Evolutionary conservation across 1,140 invertebrate species (phyloP).

Genomic region (Ditylenchus dipsaci): DNA sequence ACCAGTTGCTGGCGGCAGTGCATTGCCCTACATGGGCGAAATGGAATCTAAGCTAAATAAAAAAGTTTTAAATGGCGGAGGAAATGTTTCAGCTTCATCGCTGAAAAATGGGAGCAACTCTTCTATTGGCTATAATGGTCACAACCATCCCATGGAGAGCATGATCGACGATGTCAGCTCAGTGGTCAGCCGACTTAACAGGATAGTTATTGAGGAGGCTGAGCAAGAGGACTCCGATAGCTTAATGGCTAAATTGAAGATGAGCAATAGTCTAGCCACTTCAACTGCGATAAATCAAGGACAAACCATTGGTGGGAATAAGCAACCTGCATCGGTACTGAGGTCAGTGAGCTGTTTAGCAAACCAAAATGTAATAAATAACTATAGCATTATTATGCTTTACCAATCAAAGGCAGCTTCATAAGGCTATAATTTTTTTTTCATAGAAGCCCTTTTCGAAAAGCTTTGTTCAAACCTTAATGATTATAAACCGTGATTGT

Average conservation of each 20-base stretch:
- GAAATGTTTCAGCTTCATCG: too few relatives aligned
- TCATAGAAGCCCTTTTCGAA: too few relatives aligned
- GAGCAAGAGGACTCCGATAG: neutral
- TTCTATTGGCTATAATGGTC: neutral
- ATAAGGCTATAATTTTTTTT: too few relatives aligned
- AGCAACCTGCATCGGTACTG: neutral
- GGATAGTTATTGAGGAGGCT: neutral
- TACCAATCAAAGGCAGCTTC: too few relatives aligned
- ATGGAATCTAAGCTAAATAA: slow-evolving; percentile 1
- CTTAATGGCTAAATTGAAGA: too few relatives aligned
- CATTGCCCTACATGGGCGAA: slow-evolving; percentile 3
- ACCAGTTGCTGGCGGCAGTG: neutral
- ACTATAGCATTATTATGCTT: too few relatives aligned
- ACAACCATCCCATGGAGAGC: neutral
- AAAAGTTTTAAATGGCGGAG: too few relatives aligned
- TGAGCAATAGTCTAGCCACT: too few relatives aligned
- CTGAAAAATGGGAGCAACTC: neutral
- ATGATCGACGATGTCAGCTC: slow-evolving; percentile 3
- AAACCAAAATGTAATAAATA: too few relatives aligned
- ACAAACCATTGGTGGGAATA: neutral
- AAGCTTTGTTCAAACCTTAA: too few relatives aligned
- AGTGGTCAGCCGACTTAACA: slow-evolving; percentile 2
- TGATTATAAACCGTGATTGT: too few relatives aligned
- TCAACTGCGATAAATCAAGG: neutral
- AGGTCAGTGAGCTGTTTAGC: neutral